phyloP scores from a whole-genome alignment of 2,888 invertebrate species.

The Strigamia maritima region DNA sequence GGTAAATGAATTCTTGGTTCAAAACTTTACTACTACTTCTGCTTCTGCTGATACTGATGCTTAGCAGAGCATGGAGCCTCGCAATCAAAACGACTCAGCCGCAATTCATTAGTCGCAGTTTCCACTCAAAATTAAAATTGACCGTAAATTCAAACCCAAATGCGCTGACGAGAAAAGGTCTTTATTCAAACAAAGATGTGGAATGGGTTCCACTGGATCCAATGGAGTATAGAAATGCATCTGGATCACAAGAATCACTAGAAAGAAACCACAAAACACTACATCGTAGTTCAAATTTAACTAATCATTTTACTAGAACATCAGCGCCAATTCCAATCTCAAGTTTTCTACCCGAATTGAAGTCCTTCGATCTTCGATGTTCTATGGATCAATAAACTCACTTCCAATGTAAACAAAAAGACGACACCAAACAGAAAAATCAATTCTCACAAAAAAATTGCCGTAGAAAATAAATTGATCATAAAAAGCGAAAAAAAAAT shows the following conservation, averaged over 20 bases:
- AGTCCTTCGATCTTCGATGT: not conserved
- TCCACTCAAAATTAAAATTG: not conserved
- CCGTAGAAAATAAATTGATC: not conserved
- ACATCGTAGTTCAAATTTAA: too few relatives aligned
- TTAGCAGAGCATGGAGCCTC: not conserved
- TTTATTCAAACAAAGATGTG: not conserved
- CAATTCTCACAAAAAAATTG: too few relatives aligned
- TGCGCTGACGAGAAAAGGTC: not conserved
- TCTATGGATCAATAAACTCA: not conserved
- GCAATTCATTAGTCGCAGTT: not conserved
- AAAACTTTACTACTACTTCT: not conserved
- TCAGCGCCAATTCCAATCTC: too few relatives aligned
- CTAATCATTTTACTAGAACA: too few relatives aligned
- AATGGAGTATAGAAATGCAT: not conserved
- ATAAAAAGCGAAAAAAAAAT: not conserved
- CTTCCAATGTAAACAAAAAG: not conserved
- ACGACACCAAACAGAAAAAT: not conserved
- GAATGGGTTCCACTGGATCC: constrained; percentile 28
- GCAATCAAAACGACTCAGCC: too few relatives aligned
- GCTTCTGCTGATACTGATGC: too few relatives aligned
- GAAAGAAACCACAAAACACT: not conserved
- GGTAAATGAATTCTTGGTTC: not conserved
- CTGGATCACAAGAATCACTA: not conserved
- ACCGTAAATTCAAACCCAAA: not conserved
- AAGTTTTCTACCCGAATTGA: not conserved